Evolutionary conservation across 2,888 invertebrate genomes (phyloP).

Genomic region (Epiperipatus broadwayi): DNA sequence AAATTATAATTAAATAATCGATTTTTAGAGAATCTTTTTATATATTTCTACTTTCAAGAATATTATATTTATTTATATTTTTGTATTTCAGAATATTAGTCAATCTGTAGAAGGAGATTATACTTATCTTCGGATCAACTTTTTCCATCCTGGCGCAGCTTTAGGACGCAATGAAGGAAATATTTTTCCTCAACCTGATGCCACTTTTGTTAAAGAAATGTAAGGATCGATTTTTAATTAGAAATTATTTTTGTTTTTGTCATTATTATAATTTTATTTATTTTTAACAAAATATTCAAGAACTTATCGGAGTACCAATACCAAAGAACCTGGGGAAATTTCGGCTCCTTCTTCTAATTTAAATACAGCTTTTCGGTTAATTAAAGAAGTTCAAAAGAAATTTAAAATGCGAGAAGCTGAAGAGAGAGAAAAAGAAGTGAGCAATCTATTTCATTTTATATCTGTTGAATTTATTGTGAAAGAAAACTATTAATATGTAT

Average conservation of each 20-base stretch:
- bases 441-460: neutral
- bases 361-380: slow-evolving; percentile 85
- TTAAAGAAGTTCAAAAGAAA: slow-evolving; percentile 97
- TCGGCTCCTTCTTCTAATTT: slow-evolving; percentile 84
- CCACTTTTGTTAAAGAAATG: slow-evolving; percentile 95
- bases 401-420: slow-evolving; percentile 96
- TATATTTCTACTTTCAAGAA: too few species aligned
- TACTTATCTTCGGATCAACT: slow-evolving; percentile 89
- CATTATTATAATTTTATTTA: slow-evolving; percentile 13
- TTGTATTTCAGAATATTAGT: slow-evolving; percentile 62
- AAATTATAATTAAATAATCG: too few species aligned
- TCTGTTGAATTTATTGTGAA: neutral
- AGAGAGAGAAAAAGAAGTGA: slow-evolving; percentile 82
- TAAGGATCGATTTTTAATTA: slow-evolving; percentile 34
- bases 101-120: slow-evolving; percentile 97
- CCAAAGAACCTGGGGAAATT: slow-evolving; percentile 87
- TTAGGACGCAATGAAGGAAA: slow-evolving; percentile 83
- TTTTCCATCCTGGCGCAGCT: slow-evolving; percentile 92
- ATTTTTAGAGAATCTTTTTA: too few species aligned
- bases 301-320: slow-evolving; percentile 89
- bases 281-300: slow-evolving; percentile 33
- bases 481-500: neutral
- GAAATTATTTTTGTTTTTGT: slow-evolving; percentile 1
- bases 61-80: too few species aligned
- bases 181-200: slow-evolving; percentile 77